Evolutionary conservation across 2,888 invertebrate genomes (phyloP).

Genomic region (Lepidocyrtinus sp.): DNA sequence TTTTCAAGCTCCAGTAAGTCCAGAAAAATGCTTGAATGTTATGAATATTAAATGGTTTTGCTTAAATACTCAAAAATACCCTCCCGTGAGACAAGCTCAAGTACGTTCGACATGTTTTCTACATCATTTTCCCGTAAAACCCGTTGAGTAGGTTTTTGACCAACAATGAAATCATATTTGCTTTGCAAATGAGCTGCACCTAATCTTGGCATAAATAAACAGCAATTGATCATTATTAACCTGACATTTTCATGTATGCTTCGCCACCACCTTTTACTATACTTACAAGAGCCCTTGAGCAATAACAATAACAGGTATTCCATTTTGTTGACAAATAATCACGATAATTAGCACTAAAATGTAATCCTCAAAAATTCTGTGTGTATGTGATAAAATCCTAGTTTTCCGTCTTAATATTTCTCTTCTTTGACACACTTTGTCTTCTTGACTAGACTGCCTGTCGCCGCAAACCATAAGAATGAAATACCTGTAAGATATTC

Average conservation of each 20-base stretch:
- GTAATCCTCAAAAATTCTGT: neutral
- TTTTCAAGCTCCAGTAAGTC: too few relatives aligned
- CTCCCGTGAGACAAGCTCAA: neutral
- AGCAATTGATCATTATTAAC: conserved; percentile 3
- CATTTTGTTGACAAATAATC: conserved; percentile 10
- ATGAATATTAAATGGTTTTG: neutral
- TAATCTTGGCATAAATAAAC: conserved; percentile 13
- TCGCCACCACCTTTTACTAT: conserved; percentile 5
- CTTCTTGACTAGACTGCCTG: conserved; percentile 41
- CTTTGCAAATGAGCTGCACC: conserved; percentile 3
- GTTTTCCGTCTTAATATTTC: too few relatives aligned
- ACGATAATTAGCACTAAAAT: conserved; percentile 16
- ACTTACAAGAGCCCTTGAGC: conserved; percentile 27
- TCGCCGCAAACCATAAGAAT: conserved; percentile 29
- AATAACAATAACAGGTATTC: conserved; percentile 11
- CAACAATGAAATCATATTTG: conserved; percentile 9
- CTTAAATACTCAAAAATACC: neutral
- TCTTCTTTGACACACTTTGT: neutral
- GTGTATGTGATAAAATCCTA: neutral
- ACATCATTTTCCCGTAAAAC: neutral
- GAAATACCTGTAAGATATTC: neutral
- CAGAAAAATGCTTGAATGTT: too few relatives aligned
- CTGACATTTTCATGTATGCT: neutral
- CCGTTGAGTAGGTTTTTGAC: neutral
- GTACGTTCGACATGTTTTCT: neutral